Evolutionary conservation across 2,888 invertebrate genomes (phyloP).

Genomic region (Anorthoa munda): DNA sequence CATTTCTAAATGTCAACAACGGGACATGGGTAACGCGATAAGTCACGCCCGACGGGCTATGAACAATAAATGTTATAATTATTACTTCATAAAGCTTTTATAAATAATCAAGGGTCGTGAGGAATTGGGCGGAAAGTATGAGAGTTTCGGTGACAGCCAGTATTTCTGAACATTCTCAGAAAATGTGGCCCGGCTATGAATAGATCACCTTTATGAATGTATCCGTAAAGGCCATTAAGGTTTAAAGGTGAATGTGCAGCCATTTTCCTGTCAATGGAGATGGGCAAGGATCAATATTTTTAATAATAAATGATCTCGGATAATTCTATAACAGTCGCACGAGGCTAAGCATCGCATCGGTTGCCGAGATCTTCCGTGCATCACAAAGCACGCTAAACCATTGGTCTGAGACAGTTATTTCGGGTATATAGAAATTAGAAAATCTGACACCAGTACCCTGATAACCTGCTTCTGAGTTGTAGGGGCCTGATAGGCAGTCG

Average conservation of each 20-base stretch:
- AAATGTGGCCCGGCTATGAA: constrained; percentile 38
- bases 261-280: constrained; percentile 38
- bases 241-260: constrained; percentile 42
- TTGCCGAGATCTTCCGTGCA: no score
- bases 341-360: no score
- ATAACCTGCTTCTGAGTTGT: no score
- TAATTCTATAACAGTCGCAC: no score
- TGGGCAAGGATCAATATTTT: background rate
- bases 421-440: no score
- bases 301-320: constrained; percentile 5
- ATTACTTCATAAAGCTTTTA: constrained; percentile 61
- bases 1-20: constrained; percentile 78
- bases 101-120: constrained; percentile 60
- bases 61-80: constrained; percentile 69
- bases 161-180: constrained; percentile 49
- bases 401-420: no score
- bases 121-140: constrained; percentile 39
- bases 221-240: constrained; percentile 42
- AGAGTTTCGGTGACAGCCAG: constrained; percentile 21
- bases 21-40: constrained; percentile 72
- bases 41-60: constrained; percentile 71
- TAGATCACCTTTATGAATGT: constrained; percentile 51
- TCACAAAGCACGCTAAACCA: no score
- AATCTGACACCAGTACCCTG: no score
- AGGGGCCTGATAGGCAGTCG: no score